Evolutionary conservation across 2,797 vertebrate genomes (phyloP), one percentile per base, ranked within the genome.

Genomic region (Nasua narica): DNA sequence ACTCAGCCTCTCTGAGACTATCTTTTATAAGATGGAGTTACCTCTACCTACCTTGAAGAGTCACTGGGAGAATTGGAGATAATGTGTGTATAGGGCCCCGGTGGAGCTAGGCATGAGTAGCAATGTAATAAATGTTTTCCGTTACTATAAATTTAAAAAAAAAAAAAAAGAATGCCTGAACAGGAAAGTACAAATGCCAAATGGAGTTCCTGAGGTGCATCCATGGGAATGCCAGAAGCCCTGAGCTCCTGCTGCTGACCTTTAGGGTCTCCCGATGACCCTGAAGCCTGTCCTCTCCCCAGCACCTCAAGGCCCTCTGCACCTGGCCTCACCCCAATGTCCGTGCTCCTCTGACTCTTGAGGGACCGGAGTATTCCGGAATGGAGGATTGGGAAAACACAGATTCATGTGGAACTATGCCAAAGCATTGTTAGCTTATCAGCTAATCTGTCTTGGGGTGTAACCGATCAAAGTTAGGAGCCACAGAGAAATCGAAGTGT

Each of bases 171-270:
- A 69, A 54, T 8, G 14, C n/a, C 50, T 62, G 72, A 46, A 43
- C 6, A 16, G 29, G 40, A 10, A 37, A 8, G 32, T 10, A 50
- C 87, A 74, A 60, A 67, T 50, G 54, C 37, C 62, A 43, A 16
- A 9, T 5, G 52, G 69, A 6, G 3, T 23, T 6, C 7, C 15
- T 0, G 11, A 46, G 25, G 7, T 2, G 0, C 11, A 35, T 60
- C 70, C 27, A 4, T 3, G 78, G 43, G n/a, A 27, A 15, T 8
- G 10, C 46, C 35, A 25, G 67, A 12, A 35, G 35, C 79, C 4
- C 2, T 0, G 7, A 32, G 27, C 65, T 3, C 37, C 87, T 32
- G 60, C 1, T 1, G 37, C 54, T 37, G n/a, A 19, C 25, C 35
- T 54, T 37, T 16, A 58, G 15, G 10, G 70, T 7, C 67, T 29